Evolutionary conservation across 53 echinoderm and acorn worm species (phyloP), one percentile per base, ranked within the genome.

Genomic region (Patiria pectinifera): DNA sequence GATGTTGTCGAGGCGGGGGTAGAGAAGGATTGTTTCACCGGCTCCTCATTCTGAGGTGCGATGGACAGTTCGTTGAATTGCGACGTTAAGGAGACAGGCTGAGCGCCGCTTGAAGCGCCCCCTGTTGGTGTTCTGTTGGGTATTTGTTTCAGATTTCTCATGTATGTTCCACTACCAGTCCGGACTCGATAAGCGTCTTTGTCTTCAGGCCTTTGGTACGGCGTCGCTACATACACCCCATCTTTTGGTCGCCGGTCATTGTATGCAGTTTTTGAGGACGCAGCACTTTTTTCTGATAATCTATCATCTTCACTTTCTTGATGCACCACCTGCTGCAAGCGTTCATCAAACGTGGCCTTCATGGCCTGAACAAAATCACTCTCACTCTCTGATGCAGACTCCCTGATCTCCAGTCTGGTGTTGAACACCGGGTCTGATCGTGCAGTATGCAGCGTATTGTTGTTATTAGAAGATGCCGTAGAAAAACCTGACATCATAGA

Each of bases 311-410:
- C 96, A 48, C 86, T 85, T 75, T 98, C 98, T 18, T 93, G 93
- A 23, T 94, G 79, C 19, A 98, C 71, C 3, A 98, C 93, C 81
- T 89, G 93, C 82, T 96, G 94, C 11, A 97, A 90, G 19, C 94
- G 90, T 16, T 96, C 96, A 43, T 99, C 99, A 93, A 97, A 99
- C 18, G 95, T 94, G 8, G 97, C 99, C 53, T 95, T 97, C 93
- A 99, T 93, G n/a, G 97, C 91, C 77, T 95, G 94, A 14, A 99
- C 94, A 93, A 99, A 97, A 80, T 99, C 99, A 66, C 99, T 99
- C 53, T 98, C 98, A 79, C 93, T 93, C n/a, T 95, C 96, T 24
- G 93, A 92, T 10, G 87, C 69, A 22, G 92, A 92, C 45, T 92
- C 91, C 21, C 90, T 48, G 81, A 90, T 90, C 47, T 90, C 90